Base-by-base conservation (phyloP, 2,888 invertebrate genomes). In the Heliconius ethilla region DNA sequence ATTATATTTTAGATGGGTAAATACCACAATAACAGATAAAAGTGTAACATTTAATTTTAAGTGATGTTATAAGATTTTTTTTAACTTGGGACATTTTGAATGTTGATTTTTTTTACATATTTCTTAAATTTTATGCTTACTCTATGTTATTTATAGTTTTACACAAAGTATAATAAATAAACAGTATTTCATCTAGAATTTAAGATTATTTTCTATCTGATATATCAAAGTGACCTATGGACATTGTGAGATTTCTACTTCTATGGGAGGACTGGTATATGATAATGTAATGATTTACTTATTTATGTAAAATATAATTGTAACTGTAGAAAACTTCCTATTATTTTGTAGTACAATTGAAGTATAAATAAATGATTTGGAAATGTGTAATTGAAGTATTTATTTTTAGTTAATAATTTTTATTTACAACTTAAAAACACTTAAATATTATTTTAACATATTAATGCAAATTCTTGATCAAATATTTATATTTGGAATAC, bases 331-430 rank as follows among this genome's bases (percentile, higher is more conserved):
- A 89, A 94, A 90, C 92, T 93, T 94, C 94, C 94, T 94, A 94
- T 94, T 94, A 94, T 94, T 94, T 94, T 94, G 94, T 94, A 94
- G 94, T 94, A 94, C 93, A 94, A 94, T 93, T 91, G 89, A 92
- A 91, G 86, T 92, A 92, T 93, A 93, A 77, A 92, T 94, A 94
- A 93, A 93, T 89, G 87, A 91, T 91, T 92, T 88, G 84, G 87
- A 94, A 92, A 92, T 90, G 88, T 90, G 88, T 82, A 81, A 75
- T 67, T 63, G 80, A 76, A 79, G 55, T 81, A 67, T 80, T 83
- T 76, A 78, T 81, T 76, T 62, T 10, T 51, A 6, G 7, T 51
- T 18, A 22, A 51, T 7, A 45, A 9, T 18, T 18, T 51, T 40
- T 11, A 18, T 22, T 51, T 51, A 22, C 7, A 51, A 51, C 18